Evolutionary conservation across 2,113 vertebrate species (phyloP), one percentile per base, ranked within the genome.

Genomic region (Procavia capensis): DNA sequence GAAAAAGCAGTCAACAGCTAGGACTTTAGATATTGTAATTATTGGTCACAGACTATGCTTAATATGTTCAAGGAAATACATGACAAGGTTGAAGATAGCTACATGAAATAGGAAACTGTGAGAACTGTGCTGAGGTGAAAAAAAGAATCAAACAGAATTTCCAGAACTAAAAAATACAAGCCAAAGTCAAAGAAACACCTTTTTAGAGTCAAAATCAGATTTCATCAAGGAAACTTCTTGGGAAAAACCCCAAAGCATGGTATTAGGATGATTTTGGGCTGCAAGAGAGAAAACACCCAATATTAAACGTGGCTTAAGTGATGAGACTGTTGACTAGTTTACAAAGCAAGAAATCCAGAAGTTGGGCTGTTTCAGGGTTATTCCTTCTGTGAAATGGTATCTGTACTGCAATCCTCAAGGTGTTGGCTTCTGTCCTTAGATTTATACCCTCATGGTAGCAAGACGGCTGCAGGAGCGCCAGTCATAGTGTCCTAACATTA

Each of bases 121-220:
- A 59, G 66, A 88, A 70, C 39, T 36, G 11, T 34, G 17, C 0
- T 34, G n/a, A 61, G 45, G n/a, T 79, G 27, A 74, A 75, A 92
- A 75, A 92, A 94, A 81, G 7, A 87, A 57, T 70, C 31, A 76
- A 93, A 54, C 34, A 72, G 85, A 50, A 92, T 31, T 57, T 92
- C 25, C 36, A 90, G 63, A 64, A 84, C 47, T 31, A 82, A 64
- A 74, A 93, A 43, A 61, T 63, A 68, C 19, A 95, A 45, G 66
- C 27, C 8, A 45, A 36, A 45, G 86, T 78, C 8, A 76, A 86
- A 86, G 50, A 57, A 96, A 92, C 85, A 39, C 13, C 91, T 75
- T 84, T 84, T 74, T 92, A 74, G 22, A 95, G 27, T 63, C 31
- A 83, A 74, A 88, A 41, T 22, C 85, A 47, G 63, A 83, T 84